Conservation (phyloP, 2,888 invertebrate species). For the Aphrophora alni region DNA sequence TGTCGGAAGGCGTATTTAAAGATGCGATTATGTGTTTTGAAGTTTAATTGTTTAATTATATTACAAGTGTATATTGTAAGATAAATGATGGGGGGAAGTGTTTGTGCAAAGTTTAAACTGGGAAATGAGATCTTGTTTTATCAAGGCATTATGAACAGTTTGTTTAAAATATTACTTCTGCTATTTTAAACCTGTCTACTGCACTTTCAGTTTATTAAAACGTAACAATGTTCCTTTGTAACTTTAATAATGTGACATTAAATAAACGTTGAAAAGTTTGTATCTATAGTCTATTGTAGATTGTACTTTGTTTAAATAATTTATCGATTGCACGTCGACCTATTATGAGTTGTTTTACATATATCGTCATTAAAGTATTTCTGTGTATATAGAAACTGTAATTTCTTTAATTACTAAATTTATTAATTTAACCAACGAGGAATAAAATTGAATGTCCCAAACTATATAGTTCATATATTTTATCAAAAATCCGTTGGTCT, state of each 20-base stretch:
- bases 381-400: no score
- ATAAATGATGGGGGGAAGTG: background rate
- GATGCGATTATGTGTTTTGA: background rate
- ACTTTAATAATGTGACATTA: background rate
- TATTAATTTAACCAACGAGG: no score
- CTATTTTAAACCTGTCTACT: background rate
- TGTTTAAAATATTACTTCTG: constrained; percentile 1
- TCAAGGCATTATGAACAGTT: background rate
- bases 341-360: no score
- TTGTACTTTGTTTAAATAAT: no score
- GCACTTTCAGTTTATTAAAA: background rate
- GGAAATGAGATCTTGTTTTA: background rate
- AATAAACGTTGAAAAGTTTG: background rate
- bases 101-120: background rate
- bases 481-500: no score
- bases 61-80: background rate
- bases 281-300: no score
- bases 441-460: no score
- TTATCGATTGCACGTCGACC: no score
- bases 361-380: no score
- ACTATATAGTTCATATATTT: no score
- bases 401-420: no score
- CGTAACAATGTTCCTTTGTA: background rate
- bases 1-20: no score
- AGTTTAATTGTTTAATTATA: background rate